Percentiles rank a stretch among this genome's conserved stretches.
These are phyloP conservation scores for Aphyosemion australe DNA, from an alignment of 2,113 vertebrate species.

Conservation along the genomic window DNA sequence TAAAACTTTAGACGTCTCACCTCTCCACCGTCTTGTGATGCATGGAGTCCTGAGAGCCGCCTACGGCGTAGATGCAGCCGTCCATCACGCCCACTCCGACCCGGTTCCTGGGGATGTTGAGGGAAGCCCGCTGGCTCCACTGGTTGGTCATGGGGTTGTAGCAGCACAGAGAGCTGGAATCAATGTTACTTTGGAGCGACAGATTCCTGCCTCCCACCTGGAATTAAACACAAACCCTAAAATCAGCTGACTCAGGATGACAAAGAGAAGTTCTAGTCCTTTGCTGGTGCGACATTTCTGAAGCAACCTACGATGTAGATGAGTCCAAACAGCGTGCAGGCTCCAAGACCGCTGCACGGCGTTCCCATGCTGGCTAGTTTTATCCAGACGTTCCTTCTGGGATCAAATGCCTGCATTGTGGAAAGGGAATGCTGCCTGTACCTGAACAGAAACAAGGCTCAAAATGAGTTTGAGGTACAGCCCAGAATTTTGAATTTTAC, in stretches of 20 bases:
- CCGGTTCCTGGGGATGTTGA: constrained; percentile 80
- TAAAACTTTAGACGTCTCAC: constrained; percentile 53
- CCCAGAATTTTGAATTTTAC: background rate
- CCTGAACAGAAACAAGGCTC: constrained; percentile 34
- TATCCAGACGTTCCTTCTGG: constrained; percentile 73
- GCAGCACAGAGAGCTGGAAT: constrained; percentile 78
- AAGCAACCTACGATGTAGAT: constrained; percentile 73
- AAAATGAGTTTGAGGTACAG: background rate
- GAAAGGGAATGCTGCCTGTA: constrained; percentile 77
- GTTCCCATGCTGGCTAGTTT: constrained; percentile 74
- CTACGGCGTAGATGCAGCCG: constrained; percentile 81
- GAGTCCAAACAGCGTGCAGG: constrained; percentile 81
- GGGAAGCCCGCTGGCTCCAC: constrained; percentile 77
- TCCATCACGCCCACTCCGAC: constrained; percentile 83
- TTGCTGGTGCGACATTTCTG: too few relatives aligned
- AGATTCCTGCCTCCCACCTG: constrained; percentile 81
- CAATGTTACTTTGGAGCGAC: constrained; percentile 74
- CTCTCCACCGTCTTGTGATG: constrained; percentile 82
- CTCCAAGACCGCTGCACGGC: constrained; percentile 81
- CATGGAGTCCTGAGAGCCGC: constrained; percentile 79
- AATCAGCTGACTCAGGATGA: background rate
- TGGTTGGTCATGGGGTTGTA: constrained; percentile 87
- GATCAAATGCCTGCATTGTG: constrained; percentile 80
- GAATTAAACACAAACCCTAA: background rate
- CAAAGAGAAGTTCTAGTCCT: too few relatives aligned